phyloP scores from a whole-genome alignment of 2,888 invertebrate species.

The Allophyes oxyacanthae region DNA sequence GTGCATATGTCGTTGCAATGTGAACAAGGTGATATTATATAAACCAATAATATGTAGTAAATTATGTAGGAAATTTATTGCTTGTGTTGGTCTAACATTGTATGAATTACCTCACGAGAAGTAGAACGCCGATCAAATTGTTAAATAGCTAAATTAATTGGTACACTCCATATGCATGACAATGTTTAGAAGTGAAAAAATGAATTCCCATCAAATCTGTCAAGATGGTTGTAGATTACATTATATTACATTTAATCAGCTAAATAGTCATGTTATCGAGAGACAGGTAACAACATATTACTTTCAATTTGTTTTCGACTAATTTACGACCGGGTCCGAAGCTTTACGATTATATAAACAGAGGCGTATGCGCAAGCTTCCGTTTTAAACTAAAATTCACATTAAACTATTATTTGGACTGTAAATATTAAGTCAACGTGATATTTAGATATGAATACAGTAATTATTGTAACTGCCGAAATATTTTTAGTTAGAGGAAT shows the following conservation, averaged over 20 bases:
- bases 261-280: constrained; percentile 44
- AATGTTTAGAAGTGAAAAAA: no score
- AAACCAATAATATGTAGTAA: background rate
- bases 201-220: constrained; percentile 11
- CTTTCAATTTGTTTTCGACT: constrained; percentile 64
- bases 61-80: background rate
- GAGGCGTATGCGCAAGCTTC: constrained; percentile 12
- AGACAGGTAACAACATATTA: constrained; percentile 44
- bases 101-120: no score
- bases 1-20: background rate
- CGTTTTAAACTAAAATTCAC: constrained; percentile 57
- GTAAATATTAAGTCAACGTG: constrained; percentile 32
- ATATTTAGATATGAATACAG: constrained; percentile 36
- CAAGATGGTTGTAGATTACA: constrained; percentile 13
- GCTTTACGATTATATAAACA: constrained; percentile 62
- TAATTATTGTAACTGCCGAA: constrained; percentile 15
- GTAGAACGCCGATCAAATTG: no score
- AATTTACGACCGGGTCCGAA: constrained; percentile 68
- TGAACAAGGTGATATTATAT: background rate
- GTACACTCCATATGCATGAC: no score
- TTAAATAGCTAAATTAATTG: no score
- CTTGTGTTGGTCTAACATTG: no score
- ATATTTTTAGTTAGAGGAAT: constrained; percentile 7
- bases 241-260: constrained; percentile 48
- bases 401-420: constrained; percentile 47